phyloP scores from a whole-genome alignment of 2,113 vertebrate species.

The Perognathus longimembris region DNA sequence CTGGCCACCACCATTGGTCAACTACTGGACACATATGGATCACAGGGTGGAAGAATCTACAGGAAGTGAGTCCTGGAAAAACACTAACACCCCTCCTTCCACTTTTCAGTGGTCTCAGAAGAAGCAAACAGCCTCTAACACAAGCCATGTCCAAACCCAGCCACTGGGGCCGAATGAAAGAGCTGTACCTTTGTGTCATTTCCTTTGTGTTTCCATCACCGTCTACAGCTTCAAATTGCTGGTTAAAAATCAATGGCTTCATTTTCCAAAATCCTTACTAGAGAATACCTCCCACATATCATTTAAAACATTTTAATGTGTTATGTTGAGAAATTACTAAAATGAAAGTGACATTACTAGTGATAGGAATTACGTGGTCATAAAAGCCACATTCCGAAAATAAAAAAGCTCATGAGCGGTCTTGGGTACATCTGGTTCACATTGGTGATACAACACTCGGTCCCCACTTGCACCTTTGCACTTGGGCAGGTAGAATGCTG shows the following conservation, averaged over 20 bases:
- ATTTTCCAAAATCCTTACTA: conserved; percentile 50
- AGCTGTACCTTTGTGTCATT: not conserved
- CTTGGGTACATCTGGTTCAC: not conserved
- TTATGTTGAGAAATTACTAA: conserved; percentile 31
- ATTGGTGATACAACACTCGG: not conserved
- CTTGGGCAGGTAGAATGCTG: not conserved
- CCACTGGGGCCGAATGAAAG: conserved; percentile 18
- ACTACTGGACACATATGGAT: not conserved
- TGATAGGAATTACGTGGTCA: not conserved
- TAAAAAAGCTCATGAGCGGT: not conserved
- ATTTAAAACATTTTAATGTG: conserved; percentile 41
- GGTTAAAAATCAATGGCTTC: not conserved
- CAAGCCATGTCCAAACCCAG: not conserved
- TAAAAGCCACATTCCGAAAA: conserved; percentile 16
- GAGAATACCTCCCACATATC: conserved; percentile 28
- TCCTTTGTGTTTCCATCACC: not conserved
- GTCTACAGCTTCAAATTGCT: conserved; percentile 19
- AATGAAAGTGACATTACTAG: conserved; percentile 48
- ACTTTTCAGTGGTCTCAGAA: not conserved
- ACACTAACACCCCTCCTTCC: not conserved
- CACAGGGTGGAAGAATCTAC: not conserved
- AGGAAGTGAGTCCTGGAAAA: not conserved
- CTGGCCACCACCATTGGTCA: not conserved
- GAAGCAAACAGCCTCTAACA: not conserved
- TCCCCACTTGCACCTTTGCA: not conserved